These are phyloP conservation scores for Ptychadena robeensis DNA, from an alignment of 2,797 vertebrate genomes.

Conservation along the genomic window DNA sequence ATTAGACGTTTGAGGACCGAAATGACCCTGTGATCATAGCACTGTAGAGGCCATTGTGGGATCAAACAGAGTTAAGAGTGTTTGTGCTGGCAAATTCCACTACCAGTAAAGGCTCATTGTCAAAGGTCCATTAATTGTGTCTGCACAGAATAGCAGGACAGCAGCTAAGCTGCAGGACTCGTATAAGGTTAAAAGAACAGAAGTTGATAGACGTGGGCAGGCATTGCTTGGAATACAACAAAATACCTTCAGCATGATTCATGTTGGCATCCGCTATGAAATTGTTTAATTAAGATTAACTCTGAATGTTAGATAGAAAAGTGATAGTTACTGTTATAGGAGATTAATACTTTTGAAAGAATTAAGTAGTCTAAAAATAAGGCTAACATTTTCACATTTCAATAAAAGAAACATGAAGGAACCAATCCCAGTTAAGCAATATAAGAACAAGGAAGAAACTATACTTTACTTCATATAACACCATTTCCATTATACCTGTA, in stretches of 20 bases:
- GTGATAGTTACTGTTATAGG: background rate
- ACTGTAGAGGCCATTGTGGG: conserved; percentile 3
- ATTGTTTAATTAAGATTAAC: conserved; percentile 28
- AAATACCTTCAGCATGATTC: conserved; percentile 49
- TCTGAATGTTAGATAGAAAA: background rate
- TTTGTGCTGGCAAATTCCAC: conserved; percentile 27
- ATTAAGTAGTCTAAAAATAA: background rate
- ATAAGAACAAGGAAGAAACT: too few species aligned
- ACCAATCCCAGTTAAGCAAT: too few species aligned
- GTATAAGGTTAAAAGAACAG: background rate
- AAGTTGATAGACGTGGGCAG: background rate
- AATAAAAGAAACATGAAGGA: too few species aligned
- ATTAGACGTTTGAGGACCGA: background rate
- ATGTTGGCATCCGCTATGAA: background rate
- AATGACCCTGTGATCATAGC: conserved; percentile 10
- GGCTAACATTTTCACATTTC: too few species aligned
- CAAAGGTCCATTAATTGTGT: conserved; percentile 7
- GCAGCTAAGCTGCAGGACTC: conserved; percentile 2
- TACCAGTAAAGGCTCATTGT: conserved; percentile 6
- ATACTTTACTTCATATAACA: too few species aligned
- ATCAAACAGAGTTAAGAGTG: conserved; percentile 4
- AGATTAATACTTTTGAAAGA: background rate
- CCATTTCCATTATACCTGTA: too few species aligned
- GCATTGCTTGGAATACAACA: conserved; percentile 3
- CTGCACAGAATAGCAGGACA: background rate